Conservation (phyloP, 2,797 vertebrate genomes). For the Alcedo quadribrachys region DNA sequence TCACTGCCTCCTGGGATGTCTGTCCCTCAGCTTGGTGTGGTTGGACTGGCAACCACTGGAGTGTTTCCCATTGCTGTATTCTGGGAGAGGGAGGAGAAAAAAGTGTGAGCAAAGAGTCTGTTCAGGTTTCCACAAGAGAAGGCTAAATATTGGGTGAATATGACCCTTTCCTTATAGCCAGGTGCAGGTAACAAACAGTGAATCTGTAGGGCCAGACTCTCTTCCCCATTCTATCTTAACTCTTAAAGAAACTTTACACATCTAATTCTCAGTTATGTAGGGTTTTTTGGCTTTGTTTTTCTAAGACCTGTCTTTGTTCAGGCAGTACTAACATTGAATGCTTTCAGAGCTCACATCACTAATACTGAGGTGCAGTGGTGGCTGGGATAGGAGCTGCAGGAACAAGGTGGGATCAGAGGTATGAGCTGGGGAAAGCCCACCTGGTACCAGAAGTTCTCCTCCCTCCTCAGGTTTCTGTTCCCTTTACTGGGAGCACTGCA, state of each 20-base stretch:
- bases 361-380: neutral
- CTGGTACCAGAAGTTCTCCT: neutral
- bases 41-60: neutral
- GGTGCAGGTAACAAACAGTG: neutral
- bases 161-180: neutral
- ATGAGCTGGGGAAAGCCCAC: neutral
- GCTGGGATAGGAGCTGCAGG: neutral
- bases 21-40: rapidly evolving
- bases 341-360: rapidly evolving
- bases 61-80: rapidly evolving
- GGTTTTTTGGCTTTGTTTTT: neutral
- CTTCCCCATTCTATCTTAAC: neutral
- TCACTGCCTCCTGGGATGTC: neutral
- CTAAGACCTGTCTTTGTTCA: neutral
- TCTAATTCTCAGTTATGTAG: neutral
- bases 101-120: neutral
- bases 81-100: neutral
- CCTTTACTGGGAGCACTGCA: neutral
- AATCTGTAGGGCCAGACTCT: neutral
- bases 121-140: neutral
- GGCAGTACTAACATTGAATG: neutral
- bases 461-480: conserved; percentile 2
- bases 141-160: neutral
- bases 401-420: neutral
- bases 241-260: neutral